phyloP scores from a whole-genome alignment of 2,113 vertebrate species.

The Gymnogyps californianus region DNA sequence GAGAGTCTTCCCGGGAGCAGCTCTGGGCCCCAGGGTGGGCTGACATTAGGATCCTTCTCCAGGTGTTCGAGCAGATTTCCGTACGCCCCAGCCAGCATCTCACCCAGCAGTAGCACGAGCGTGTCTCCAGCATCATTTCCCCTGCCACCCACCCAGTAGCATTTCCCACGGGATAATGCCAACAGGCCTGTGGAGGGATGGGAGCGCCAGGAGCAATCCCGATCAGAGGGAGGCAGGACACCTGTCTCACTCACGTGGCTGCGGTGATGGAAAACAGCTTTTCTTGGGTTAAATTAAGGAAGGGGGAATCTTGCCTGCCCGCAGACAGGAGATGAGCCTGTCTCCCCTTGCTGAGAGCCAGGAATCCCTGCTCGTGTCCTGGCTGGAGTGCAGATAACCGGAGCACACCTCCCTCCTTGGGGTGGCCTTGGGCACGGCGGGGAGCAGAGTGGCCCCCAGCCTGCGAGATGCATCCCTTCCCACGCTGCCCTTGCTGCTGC shows the following conservation, averaged over 20 bases:
- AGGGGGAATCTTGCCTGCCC: background rate
- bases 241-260: accelerated
- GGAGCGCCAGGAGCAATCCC: background rate
- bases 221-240: background rate
- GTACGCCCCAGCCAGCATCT: background rate
- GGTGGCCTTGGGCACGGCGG: accelerated
- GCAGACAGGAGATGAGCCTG: background rate
- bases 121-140: background rate
- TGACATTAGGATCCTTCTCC: background rate
- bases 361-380: background rate
- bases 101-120: background rate
- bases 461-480: background rate
- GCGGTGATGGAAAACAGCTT: background rate
- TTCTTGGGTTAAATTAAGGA: background rate
- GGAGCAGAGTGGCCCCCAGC: background rate
- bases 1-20: background rate
- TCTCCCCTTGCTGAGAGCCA: accelerated
- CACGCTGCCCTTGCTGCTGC: accelerated
- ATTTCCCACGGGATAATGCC: background rate
- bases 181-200: background rate
- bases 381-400: accelerated
- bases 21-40: background rate
- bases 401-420: background rate
- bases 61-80: background rate
- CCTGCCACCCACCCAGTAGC: background rate